Evolutionary conservation across 2,113 vertebrate species (phyloP).

Genomic region (Megaceryle torquata): DNA sequence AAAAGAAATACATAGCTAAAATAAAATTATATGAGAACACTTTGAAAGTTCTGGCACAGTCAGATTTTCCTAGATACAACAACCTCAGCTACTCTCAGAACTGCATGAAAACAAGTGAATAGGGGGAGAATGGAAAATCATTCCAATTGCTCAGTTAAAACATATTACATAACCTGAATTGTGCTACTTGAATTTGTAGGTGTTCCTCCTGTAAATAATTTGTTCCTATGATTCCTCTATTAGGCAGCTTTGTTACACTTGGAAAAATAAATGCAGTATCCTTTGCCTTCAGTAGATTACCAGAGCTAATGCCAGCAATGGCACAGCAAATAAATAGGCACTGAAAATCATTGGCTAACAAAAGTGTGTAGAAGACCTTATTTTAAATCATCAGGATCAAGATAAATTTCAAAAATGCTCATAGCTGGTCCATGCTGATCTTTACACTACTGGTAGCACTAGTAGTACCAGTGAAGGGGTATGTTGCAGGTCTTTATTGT

Average conservation of each 20-base stretch:
- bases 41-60: not conserved
- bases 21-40: conserved; percentile 9
- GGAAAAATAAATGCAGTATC: not conserved
- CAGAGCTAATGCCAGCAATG: not conserved
- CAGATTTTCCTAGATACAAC: not conserved
- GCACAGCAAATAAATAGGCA: not conserved
- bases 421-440: not conserved
- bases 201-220: not conserved
- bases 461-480: not conserved
- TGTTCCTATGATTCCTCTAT: not conserved
- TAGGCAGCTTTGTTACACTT: not conserved
- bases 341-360: not conserved
- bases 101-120: not conserved
- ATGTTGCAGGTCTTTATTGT: not conserved
- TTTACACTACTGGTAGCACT: not conserved
- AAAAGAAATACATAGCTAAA: not conserved
- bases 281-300: not conserved
- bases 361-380: not conserved
- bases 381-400: not conserved
- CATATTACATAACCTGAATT: not conserved
- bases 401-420: not conserved
- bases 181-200: not conserved
- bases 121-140: not conserved
- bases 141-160: not conserved
- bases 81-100: not conserved